Conservation (phyloP, 2,113 vertebrate species). For the Hydrochoerus hydrochaeris region DNA sequence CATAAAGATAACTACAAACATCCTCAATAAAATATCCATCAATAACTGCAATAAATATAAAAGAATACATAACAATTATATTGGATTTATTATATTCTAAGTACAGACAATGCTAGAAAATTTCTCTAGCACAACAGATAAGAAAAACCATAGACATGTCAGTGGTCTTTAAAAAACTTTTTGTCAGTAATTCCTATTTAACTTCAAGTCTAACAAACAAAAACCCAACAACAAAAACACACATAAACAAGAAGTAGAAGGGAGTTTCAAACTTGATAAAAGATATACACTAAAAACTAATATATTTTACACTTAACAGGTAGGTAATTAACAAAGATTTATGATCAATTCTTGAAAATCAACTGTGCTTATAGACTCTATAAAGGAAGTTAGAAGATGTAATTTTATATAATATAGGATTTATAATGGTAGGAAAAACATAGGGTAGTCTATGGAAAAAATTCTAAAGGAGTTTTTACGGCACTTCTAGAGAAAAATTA, state of each 20-base stretch:
- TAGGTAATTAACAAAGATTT: background rate
- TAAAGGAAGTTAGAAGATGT: background rate
- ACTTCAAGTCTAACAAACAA: background rate
- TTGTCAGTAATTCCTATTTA: background rate
- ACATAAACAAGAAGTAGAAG: background rate
- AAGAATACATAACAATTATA: background rate
- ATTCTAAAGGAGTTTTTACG: background rate
- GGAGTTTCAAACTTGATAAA: background rate
- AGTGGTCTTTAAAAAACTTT: background rate
- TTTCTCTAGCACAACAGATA: background rate
- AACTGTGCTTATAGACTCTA: background rate
- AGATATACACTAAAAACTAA: background rate
- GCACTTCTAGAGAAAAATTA: background rate
- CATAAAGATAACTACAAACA: conserved; percentile 11
- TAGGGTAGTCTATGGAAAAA: background rate
- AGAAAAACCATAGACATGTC: background rate
- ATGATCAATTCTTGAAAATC: background rate
- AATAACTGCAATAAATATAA: background rate
- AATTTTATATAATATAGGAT: conserved; percentile 21
- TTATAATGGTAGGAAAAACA: conserved; percentile 4
- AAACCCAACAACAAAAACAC: background rate
- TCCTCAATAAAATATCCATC: background rate
- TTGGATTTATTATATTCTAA: background rate
- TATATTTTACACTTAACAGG: background rate
- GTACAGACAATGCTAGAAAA: background rate